phyloP scores from a whole-genome alignment of 2,113 vertebrate genomes.

The Hemiscyllium ocellatum region DNA sequence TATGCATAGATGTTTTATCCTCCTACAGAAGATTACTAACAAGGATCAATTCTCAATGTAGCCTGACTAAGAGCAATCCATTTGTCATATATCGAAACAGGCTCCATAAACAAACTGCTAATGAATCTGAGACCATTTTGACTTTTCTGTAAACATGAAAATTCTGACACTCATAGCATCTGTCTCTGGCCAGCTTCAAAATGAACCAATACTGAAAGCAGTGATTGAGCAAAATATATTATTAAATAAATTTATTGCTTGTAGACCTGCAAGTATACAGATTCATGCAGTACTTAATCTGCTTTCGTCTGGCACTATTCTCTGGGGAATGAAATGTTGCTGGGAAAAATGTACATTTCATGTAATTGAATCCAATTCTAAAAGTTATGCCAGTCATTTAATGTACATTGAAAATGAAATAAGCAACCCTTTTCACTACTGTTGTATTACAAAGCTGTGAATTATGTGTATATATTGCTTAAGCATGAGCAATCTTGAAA shows the following conservation, averaged over 20 bases:
- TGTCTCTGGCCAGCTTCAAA: conserved; percentile 24
- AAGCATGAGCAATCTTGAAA: neutral
- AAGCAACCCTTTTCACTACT: conserved; percentile 1
- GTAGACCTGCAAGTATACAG: neutral
- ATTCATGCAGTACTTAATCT: conserved; percentile 4
- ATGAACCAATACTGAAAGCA: conserved; percentile 34
- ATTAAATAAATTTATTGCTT: conserved; percentile 34
- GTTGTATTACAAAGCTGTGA: neutral
- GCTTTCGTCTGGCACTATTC: neutral
- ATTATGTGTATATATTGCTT: neutral
- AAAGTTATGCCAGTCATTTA: neutral
- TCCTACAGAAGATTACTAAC: conserved; percentile 14
- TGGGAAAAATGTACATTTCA: neutral
- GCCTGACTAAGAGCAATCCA: neutral
- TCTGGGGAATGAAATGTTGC: neutral
- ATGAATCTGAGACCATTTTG: conserved; percentile 38
- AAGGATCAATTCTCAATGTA: conserved; percentile 9
- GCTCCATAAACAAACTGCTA: conserved; percentile 39
- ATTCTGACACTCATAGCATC: conserved; percentile 25
- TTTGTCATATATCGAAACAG: neutral
- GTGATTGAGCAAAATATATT: conserved; percentile 10
- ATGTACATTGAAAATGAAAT: neutral
- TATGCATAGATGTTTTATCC: conserved; percentile 1
- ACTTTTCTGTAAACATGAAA: conserved; percentile 38
- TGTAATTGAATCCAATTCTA: conserved; percentile 27